These are phyloP conservation scores for Heliconius aoede DNA, from an alignment of 2,888 invertebrate species.

Conservation along the genomic window DNA sequence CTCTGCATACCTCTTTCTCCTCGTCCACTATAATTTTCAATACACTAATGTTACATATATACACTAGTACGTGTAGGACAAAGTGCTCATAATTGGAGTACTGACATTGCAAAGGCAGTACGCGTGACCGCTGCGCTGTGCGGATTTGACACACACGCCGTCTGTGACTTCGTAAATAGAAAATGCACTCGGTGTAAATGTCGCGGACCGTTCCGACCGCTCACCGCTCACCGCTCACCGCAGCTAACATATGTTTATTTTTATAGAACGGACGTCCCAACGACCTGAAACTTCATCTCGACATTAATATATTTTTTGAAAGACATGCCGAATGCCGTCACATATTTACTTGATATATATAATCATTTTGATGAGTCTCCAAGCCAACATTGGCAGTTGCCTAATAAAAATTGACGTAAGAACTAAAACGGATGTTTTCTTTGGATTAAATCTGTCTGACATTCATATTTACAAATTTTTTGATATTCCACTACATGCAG, in stretches of 20 bases:
- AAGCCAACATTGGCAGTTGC: not conserved
- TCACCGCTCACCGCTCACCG: too few relatives aligned
- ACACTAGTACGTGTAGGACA: too few relatives aligned
- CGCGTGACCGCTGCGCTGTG: too few relatives aligned
- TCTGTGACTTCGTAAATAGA: slow-evolving; percentile 70
- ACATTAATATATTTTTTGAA: slow-evolving; percentile 70
- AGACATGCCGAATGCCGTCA: slow-evolving; percentile 52
- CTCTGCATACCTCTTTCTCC: too few relatives aligned
- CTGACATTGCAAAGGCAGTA: too few relatives aligned
- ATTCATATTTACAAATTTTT: not conserved
- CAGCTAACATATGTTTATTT: slow-evolving; percentile 61
- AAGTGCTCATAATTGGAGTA: too few relatives aligned
- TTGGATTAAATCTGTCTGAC: slow-evolving; percentile 11
- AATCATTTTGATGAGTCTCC: not conserved
- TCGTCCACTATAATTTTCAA: too few relatives aligned
- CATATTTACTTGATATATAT: slow-evolving; percentile 23
- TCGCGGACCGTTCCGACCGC: slow-evolving; percentile 60
- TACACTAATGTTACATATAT: too few relatives aligned
- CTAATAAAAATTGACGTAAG: slow-evolving; percentile 17
- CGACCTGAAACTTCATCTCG: slow-evolving; percentile 65
- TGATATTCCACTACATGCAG: not conserved
- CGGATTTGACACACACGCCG: too few relatives aligned
- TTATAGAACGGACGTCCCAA: slow-evolving; percentile 62
- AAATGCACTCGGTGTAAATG: slow-evolving; percentile 76
- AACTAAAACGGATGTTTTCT: slow-evolving; percentile 8